Evolutionary conservation across 2,797 vertebrate species (phyloP).

Genomic region (Anabas testudineus): DNA sequence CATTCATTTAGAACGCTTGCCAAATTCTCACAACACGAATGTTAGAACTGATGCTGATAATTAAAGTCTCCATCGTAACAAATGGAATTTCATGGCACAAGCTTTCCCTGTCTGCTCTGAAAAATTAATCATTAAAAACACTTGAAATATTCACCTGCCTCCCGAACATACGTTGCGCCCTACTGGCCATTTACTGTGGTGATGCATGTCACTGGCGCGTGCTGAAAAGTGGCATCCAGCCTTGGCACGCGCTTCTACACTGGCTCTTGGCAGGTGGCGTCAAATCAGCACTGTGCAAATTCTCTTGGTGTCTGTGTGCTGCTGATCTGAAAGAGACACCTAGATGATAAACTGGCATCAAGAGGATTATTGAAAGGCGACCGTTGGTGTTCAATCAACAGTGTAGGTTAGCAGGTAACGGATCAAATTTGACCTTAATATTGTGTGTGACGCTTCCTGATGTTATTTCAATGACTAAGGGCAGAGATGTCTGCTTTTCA

Average conservation of each 20-base stretch:
- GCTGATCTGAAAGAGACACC: slow-evolving; percentile 32
- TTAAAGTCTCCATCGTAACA: slow-evolving; percentile 34
- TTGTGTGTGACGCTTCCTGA: background rate
- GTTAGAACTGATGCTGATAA: slow-evolving; percentile 21
- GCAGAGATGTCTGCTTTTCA: too few species aligned
- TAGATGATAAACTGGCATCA: background rate
- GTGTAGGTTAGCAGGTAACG: background rate
- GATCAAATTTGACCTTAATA: slow-evolving; percentile 15
- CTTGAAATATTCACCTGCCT: slow-evolving; percentile 18
- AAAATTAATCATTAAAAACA: slow-evolving; percentile 27
- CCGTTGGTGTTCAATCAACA: background rate
- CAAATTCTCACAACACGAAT: slow-evolving; percentile 22
- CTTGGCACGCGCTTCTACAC: slow-evolving; percentile 39
- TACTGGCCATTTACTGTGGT: slow-evolving; percentile 4
- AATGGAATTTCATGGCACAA: slow-evolving; percentile 43
- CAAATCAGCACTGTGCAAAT: slow-evolving; percentile 36
- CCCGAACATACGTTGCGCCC: background rate
- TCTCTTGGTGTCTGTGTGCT: slow-evolving; percentile 26
- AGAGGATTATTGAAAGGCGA: slow-evolving; percentile 18
- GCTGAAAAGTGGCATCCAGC: slow-evolving; percentile 42
- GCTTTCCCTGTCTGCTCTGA: slow-evolving; percentile 14
- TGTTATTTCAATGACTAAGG: too few species aligned
- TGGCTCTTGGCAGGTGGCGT: slow-evolving; percentile 47
- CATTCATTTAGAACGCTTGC: slow-evolving; percentile 11
- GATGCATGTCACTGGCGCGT: slow-evolving; percentile 48